Percentiles rank a stretch among this genome's conserved stretches.
These are phyloP conservation scores for Nesidiocoris tenuis DNA, from an alignment of 2,888 invertebrate species.

Conservation along the genomic window DNA sequence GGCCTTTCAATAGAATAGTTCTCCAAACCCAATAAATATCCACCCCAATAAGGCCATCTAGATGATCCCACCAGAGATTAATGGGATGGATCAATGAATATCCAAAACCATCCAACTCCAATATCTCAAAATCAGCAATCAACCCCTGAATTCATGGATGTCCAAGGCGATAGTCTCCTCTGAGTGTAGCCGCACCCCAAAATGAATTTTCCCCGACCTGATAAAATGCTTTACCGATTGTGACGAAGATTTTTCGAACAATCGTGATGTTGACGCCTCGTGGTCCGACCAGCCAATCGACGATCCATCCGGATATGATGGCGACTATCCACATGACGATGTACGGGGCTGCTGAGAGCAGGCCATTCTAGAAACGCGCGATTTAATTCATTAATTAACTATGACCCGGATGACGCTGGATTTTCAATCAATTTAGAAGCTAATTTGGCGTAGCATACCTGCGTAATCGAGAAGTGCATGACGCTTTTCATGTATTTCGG, in stretches of 20 bases:
- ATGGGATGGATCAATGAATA: too few relatives aligned
- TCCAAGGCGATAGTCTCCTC: too few relatives aligned
- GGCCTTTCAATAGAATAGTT: too few relatives aligned
- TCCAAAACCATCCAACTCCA: too few relatives aligned
- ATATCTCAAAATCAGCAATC: too few relatives aligned
- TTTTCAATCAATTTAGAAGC: background rate
- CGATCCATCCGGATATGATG: conserved; percentile 65
- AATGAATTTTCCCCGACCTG: too few relatives aligned
- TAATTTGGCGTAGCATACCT: conserved; percentile 51
- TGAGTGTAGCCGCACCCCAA: too few relatives aligned
- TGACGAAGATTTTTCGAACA: conserved; percentile 58
- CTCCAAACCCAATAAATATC: too few relatives aligned
- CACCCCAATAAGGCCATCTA: too few relatives aligned
- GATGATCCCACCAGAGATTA: too few relatives aligned
- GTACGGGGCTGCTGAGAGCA: conserved; percentile 66
- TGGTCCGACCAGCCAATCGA: conserved; percentile 62
- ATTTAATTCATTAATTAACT: background rate
- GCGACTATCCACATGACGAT: conserved; percentile 68
- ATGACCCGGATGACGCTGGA: background rate
- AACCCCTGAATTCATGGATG: too few relatives aligned
- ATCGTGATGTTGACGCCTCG: conserved; percentile 55
- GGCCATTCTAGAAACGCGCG: conserved; percentile 59
- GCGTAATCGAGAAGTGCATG: conserved; percentile 64
- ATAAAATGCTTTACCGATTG: conserved; percentile 58
- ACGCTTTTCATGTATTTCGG: conserved; percentile 71